Conservation (phyloP, 2,888 invertebrate genomes). For the Parnassius glacialis region DNA sequence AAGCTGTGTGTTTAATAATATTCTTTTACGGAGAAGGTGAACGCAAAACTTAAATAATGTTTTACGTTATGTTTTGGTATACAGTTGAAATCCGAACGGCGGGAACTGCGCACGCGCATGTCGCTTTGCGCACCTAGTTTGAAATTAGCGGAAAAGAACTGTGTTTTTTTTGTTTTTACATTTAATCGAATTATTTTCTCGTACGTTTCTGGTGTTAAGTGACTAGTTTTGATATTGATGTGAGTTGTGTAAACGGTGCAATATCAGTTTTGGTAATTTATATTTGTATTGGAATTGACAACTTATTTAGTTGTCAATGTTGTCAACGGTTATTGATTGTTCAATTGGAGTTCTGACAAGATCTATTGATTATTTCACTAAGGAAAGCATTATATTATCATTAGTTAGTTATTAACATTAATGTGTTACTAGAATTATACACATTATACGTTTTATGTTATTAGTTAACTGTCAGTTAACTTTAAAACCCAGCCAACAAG, state of each 20-base stretch:
- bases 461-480: no score
- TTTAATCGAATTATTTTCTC: constrained; percentile 22
- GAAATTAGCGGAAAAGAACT: constrained; percentile 22
- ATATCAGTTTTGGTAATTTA: constrained; percentile 1
- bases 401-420: no score
- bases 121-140: constrained; percentile 35
- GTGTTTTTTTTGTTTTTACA: constrained; percentile 16
- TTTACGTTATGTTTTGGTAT: constrained; percentile 34
- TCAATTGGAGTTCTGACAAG: constrained; percentile 22
- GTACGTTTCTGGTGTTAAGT: constrained; percentile 22
- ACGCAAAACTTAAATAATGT: constrained; percentile 34
- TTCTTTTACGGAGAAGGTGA: constrained; percentile 24
- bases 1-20: constrained; percentile 17
- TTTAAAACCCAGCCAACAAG: no score
- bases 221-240: constrained; percentile 7
- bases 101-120: constrained; percentile 70
- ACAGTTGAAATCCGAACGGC: constrained; percentile 72
- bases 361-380: constrained; percentile 3
- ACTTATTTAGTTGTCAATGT: constrained; percentile 12
- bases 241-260: constrained; percentile 21
- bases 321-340: constrained; percentile 11
- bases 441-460: no score
- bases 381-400: constrained; percentile 7
- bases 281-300: constrained; percentile 1
- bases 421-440: no score